Base-by-base conservation (phyloP, 2,888 invertebrate genomes). In the Sinotaia quadrata region DNA sequence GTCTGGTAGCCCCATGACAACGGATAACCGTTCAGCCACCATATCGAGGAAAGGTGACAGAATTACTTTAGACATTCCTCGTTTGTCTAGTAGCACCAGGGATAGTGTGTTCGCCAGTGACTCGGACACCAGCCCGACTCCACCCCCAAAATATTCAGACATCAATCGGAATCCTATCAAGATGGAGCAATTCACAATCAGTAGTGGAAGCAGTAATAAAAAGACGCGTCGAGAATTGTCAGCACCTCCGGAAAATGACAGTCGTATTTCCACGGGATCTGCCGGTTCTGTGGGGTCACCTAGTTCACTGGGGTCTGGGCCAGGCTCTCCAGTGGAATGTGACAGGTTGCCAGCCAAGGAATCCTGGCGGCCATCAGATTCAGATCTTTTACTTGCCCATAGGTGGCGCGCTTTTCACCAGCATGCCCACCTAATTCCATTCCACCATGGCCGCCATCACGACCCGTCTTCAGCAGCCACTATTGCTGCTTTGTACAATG, bases 161-260 rank as follows among this genome's bases (percentile, higher is more conserved):
- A 73, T 73, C 37, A 73, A 73, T 37, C 68, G 71, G 33, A 73
- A 73, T 57, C 73, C 73, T 27, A 73, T 73, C 49, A 73, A 71
- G 61, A 54, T 73, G 33, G 73, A 68, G 36, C 67, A 44, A 29
- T 27, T 18, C n/a, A n/a, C 12, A 10, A 47, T 18, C 33, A 37
- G 33, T 27, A 29, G 62, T 3, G 62, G 56, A 18, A 67, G 69
- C 47, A 24, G 58, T 3, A 62, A 51, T 27, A 62, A 67, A 34
- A 65, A 65, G 56, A 29, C 54, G 31, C 54, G 65, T n/a, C 54
- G 41, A 24, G 65, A 65, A 10, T 41, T 56, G 2, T 56, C 52
- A 44, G 44, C 41, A 10, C 15, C 41, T 8, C 44, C 41, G 10
- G 65, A 65, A 37, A 65, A 65, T 44, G 65, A 56, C 4, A 47